Base-by-base conservation (phyloP, 2,797 vertebrate species). In the Petrocephalus schoutedeni region DNA sequence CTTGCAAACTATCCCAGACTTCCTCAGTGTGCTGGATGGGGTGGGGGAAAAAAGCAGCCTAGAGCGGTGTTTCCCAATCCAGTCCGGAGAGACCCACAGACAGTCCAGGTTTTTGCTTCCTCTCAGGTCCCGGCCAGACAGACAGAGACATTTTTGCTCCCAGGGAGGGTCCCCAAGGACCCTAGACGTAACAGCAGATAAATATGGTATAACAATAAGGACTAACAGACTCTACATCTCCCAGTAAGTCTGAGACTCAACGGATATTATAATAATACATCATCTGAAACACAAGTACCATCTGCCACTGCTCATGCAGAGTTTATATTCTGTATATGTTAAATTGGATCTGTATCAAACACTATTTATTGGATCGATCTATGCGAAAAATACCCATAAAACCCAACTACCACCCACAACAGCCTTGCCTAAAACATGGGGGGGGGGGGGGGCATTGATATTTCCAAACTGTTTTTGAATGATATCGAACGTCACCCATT, bases 341-440 rank as follows among this genome's bases (percentile, higher is more conserved):
- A 67, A 86, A 90, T 90, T 90, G 87, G 86, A 87, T 89, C 89
- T 87, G 90, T 89, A 77, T 58, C 87, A 90, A 91, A 89, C 83
- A 90, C 85, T 86, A 90, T 90, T 91, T 89, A 92, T 86, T 21
- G n/a, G 36, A 77, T 88, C 89, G 88, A 86, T 82, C 36, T 88
- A 87, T 87, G 88, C 86, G 85, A 86, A 87, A 87, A 64, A 54
- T 85, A 41, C 45, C 59, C 45, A 71, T 49, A 88, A 85, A 77
- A 77, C 41, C 54, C 16, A 41, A 77, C 41, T 77, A 45, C 16
- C 71, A 45, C 71, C 57, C 32, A 45, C 51, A 85, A 74, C 49
- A 45, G 19, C 53, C 49, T 86, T 74, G 32, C 51, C 87, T 36
- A 87, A 88, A 80, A 71, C 14, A 23, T 54, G 28, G 49, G 57